Base-by-base conservation (phyloP, 2,113 vertebrate genomes). In the Ptilorrhoa leucosticta region DNA sequence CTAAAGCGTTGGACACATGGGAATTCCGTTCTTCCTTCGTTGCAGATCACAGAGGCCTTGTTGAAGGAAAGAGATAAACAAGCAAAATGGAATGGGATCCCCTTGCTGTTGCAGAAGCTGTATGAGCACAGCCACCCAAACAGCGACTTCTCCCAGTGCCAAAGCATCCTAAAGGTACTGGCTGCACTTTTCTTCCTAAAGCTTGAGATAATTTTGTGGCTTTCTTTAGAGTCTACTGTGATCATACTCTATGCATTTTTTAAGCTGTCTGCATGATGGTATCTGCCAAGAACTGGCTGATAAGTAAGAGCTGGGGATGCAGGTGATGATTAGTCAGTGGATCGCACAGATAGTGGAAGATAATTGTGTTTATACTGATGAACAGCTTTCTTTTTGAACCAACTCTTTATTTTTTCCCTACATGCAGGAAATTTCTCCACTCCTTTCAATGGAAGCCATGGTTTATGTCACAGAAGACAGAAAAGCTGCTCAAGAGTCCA, bases 401-500 rank as follows among this genome's bases (percentile, higher is more conserved):
- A 2, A 39, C 2, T 80, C 42, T 64, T n/a, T 13, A 6, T 37
- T 60, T 73, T 30, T 87, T 77, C 30, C 48, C 33, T 60, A 0
- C 51, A 45, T 61, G 56, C 96, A 99, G 99, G 99, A 99, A 83
- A 98, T 99, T 96, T 99, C 99, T 90, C 99, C 99, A 30, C 98
- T 99, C 39, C 99, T 99, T 35, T 99, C 99, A 19, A 98, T 99
- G 99, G 99, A 99, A 97, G 99, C 99, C 69, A 99, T 99, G 99
- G 98, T 98, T 65, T 99, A 99, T 98, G 99, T 99, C 65, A 99
- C 99, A 44, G 99, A 99, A 97, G 99, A 99, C 95, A 99, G 97
- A 98, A 99, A 98, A 98, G 98, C 98, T 40, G 98, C 98, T 95
- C 99, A 99, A 97, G 99, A 99, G 97, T 98, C 98, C 92, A 98